Percentiles rank a stretch among this genome's conserved stretches.
phyloP scores from a whole-genome alignment of 2,888 invertebrate genomes.

The Biston betularia region DNA sequence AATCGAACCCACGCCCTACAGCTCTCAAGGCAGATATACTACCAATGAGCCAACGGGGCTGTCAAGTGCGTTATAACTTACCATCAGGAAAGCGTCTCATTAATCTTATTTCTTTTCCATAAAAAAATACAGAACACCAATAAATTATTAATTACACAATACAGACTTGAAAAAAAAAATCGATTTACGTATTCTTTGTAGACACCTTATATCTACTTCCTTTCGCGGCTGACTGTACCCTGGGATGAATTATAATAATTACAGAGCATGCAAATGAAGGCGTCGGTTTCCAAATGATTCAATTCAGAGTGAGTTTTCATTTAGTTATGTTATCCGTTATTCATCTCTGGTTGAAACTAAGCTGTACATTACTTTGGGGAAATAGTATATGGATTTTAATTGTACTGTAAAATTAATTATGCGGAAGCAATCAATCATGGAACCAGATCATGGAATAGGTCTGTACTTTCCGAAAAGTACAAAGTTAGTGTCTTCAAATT shows the following conservation, averaged over 20 bases:
- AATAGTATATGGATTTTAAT: slow-evolving; percentile 34
- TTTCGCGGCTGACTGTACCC: slow-evolving; percentile 35
- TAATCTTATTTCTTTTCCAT: no score
- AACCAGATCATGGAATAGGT: no score
- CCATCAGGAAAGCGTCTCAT: no score
- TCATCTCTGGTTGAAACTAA: slow-evolving; percentile 58
- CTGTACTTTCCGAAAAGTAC: no score
- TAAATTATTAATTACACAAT: no score
- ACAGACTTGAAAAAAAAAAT: background rate
- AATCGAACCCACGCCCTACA: no score
- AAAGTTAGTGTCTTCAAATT: no score
- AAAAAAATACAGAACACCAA: no score
- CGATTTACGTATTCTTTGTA: background rate
- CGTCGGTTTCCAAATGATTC: slow-evolving; percentile 76
- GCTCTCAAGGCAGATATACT: no score
- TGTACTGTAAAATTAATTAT: slow-evolving; percentile 2
- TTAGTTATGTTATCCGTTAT: slow-evolving; percentile 65
- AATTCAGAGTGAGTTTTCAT: slow-evolving; percentile 76
- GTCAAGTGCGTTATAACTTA: no score
- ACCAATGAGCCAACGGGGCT: no score
- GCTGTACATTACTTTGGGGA: slow-evolving; percentile 16
- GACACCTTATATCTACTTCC: background rate
- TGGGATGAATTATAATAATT: slow-evolving; percentile 74
- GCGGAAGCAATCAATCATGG: no score
- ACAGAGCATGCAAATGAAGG: slow-evolving; percentile 77